Evolutionary conservation across 2,797 vertebrate genomes (phyloP).

Genomic region (Chrysocyon brachyurus): DNA sequence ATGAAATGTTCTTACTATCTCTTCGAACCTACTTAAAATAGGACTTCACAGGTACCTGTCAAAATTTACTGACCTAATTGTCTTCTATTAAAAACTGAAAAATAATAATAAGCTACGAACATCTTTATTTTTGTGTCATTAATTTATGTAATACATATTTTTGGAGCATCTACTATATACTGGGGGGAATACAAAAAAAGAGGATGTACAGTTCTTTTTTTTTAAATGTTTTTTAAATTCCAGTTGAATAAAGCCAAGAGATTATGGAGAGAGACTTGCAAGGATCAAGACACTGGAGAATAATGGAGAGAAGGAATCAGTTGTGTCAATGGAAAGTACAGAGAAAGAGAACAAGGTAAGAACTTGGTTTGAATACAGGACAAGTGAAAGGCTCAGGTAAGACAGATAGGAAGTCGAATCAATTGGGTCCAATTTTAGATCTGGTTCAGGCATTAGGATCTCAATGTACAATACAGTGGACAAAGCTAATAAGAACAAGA

Average conservation of each 20-base stretch:
- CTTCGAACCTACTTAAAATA: constrained; percentile 56
- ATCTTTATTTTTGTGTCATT: constrained; percentile 43
- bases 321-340: background rate
- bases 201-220: background rate
- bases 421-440: background rate
- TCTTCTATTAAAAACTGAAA: constrained; percentile 34
- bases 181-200: background rate
- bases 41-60: background rate
- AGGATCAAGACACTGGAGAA: background rate
- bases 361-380: background rate
- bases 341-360: background rate
- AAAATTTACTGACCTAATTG: background rate
- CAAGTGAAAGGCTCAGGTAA: background rate
- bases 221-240: background rate
- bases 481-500: background rate
- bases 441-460: background rate
- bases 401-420: background rate
- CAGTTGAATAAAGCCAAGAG: background rate
- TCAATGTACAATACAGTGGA: background rate
- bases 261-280: background rate
- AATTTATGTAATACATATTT: constrained; percentile 21
- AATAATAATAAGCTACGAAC: background rate
- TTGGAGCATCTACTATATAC: background rate
- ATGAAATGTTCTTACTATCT: constrained; percentile 47
- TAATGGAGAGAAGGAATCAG: background rate